Evolutionary conservation across 1,140 invertebrate genomes (phyloP), one percentile per base, ranked within the genome.

Genomic region (Amphibalanus amphitrite): DNA sequence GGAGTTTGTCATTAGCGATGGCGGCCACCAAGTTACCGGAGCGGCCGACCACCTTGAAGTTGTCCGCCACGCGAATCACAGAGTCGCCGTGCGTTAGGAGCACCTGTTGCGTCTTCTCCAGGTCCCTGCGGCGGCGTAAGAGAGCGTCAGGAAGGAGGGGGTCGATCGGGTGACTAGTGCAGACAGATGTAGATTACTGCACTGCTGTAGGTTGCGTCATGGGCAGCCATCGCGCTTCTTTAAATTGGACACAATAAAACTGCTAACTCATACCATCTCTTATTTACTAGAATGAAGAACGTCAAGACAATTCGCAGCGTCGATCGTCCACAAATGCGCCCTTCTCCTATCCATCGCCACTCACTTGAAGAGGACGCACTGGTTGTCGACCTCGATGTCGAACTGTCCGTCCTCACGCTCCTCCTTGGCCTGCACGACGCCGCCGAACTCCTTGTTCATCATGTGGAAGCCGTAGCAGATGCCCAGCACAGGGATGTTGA

Each of bases 401-500:
- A 90, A 93, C 80, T 97, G 93, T 30, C 97, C 97, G 85, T 99
- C 97, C 83, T 98, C 96, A 75, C 96, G 83, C 3, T 86, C 84
- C 73, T 91, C 89, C 79, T 93, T 95, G 75, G 88, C 85, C 17
- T 88, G 82, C 64, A 99, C 92, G 6, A 88, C 89, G n/a, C 97
- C 97, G 17, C 92, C 93, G 80, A 96, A 97, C 80, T 97, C 92
- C 82, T 97, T 97, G 80, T 98, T 98, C 82, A 99, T 87, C 89
- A 99, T 91, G 84, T 98, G 96, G 90, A 99, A 95, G 67, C 97
- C 97, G 84, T 99, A 99, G 82, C 97, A 99, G 78, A 99, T 99
- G 75, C 92, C 92, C 78, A 99, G 84, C 70, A 99, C 90, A 68
- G 97, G 97, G 77, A 99, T 83, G 75, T 92, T 93, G 82, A 95